These are phyloP conservation scores for Pinna nobilis DNA, from an alignment of 1,140 invertebrate genomes.

Conservation along the genomic window DNA sequence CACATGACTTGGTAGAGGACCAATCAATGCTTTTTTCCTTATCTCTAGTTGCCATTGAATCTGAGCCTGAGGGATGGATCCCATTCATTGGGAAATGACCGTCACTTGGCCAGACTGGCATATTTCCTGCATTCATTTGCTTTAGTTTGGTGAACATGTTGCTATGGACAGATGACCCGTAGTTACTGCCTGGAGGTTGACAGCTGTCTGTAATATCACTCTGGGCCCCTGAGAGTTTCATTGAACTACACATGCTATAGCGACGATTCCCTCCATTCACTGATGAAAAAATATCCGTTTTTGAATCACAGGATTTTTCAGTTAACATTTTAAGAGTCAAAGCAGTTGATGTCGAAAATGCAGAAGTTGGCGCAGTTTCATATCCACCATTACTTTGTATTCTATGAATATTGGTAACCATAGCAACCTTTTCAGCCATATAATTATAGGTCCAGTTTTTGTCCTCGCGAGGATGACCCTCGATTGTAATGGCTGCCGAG, in stretches of 20 bases:
- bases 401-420: slow-evolving; percentile 38
- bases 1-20: too few relatives aligned
- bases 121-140: not conserved
- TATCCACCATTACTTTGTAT: slow-evolving; percentile 23
- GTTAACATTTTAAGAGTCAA: slow-evolving; percentile 23
- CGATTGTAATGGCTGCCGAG: slow-evolving; percentile 62
- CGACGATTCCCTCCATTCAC: slow-evolving; percentile 16
- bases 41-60: not conserved
- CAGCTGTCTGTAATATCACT: slow-evolving; percentile 14
- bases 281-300: slow-evolving; percentile 15
- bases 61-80: not conserved
- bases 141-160: not conserved
- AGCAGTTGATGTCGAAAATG: slow-evolving; percentile 52
- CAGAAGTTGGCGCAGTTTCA: slow-evolving; percentile 40
- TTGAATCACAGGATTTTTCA: slow-evolving; percentile 39
- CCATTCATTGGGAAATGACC: not conserved
- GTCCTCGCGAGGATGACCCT: slow-evolving; percentile 65
- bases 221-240: not conserved
- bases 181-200: not conserved
- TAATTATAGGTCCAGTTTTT: slow-evolving; percentile 64
- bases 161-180: slow-evolving; percentile 3
- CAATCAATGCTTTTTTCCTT: not conserved
- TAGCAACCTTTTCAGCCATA: slow-evolving; percentile 48
- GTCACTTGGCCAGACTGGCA: not conserved
- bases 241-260: slow-evolving; percentile 10